Percentiles rank a stretch among this genome's conserved stretches.
Conservation (phyloP, 1,140 invertebrate species). For the Atta colombica region DNA sequence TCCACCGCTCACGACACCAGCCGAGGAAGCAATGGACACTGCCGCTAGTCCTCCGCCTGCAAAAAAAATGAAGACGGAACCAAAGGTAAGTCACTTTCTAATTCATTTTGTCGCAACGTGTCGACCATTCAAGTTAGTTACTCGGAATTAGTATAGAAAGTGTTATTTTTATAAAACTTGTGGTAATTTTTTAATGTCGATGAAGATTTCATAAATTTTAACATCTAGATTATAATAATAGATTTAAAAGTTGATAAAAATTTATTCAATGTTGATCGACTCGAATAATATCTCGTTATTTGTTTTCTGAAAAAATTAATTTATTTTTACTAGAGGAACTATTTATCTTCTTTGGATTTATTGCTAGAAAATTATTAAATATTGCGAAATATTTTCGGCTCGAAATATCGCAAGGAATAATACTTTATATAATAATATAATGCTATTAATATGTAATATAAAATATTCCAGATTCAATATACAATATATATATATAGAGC, state of each 20-base stretch:
- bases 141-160: background rate
- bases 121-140: background rate
- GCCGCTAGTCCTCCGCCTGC: constrained; percentile 88
- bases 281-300: background rate
- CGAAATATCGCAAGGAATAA: background rate
- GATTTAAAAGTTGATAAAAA: background rate
- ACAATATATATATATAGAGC: too few relatives aligned
- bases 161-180: background rate
- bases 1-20: constrained; percentile 83
- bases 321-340: background rate
- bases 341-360: background rate
- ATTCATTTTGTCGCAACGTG: background rate
- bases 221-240: too few relatives aligned
- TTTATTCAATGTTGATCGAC: background rate
- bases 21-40: constrained; percentile 86
- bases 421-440: background rate
- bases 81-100: constrained; percentile 87
- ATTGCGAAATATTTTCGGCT: background rate
- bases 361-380: background rate
- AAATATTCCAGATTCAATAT: too few relatives aligned
- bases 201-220: background rate
- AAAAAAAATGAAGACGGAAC: constrained; percentile 90
- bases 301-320: background rate
- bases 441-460: too few relatives aligned
- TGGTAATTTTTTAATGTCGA: background rate